Evolutionary conservation across 2,888 invertebrate species (phyloP).

Genomic region (Sceliomorpha sp.): DNA sequence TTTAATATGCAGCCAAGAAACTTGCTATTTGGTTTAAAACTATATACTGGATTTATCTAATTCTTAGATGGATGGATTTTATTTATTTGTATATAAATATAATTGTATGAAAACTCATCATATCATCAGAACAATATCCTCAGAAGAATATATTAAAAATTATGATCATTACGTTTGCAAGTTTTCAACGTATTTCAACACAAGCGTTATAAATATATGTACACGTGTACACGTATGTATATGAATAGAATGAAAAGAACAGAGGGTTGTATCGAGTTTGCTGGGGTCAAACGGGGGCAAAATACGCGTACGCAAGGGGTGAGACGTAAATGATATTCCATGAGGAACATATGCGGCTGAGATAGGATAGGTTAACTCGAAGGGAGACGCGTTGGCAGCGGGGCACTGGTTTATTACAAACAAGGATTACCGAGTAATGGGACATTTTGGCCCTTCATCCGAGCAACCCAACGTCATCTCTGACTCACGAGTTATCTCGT

Average conservation of each 20-base stretch:
- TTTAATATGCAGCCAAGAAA: background rate
- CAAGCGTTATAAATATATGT: no score
- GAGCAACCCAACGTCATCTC: conserved; percentile 55
- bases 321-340: conserved; percentile 79
- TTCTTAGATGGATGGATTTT: no score
- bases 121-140: no score
- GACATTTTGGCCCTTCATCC: conserved; percentile 72
- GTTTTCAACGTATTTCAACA: no score
- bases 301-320: conserved; percentile 60
- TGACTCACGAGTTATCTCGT: conserved; percentile 64
- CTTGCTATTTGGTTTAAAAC: no score
- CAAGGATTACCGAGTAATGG: conserved; percentile 79
- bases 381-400: conserved; percentile 66
- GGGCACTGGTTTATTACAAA: conserved; percentile 80
- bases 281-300: conserved; percentile 31
- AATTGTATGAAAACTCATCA: no score
- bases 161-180: no score
- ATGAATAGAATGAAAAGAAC: conserved; percentile 45
- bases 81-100: no score
- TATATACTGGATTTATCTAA: no score
- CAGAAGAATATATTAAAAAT: no score
- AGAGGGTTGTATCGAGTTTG: conserved; percentile 33
- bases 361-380: conserved; percentile 62
- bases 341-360: conserved; percentile 77
- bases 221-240: conserved; percentile 24